A percentile compares a stretch with the other conserved stretches of the same genome.
Evolutionary conservation across 2,113 vertebrate genomes (phyloP).

Genomic region (Lasiurus cinereus): DNA sequence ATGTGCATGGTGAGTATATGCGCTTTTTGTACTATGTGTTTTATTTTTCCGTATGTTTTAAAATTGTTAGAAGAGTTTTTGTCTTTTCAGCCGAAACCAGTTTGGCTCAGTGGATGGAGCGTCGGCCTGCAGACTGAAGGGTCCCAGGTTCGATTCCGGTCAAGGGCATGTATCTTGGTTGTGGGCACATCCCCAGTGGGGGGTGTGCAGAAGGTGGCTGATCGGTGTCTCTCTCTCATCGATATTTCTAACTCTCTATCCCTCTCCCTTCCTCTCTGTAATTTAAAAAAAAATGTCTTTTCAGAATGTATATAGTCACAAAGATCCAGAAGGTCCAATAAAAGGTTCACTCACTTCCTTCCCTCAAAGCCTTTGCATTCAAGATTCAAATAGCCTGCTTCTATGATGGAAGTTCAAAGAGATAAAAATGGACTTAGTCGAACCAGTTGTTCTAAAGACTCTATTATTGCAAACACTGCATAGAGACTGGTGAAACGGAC

Average conservation of each 20-base stretch:
- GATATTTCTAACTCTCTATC: too few species aligned
- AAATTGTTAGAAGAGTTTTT: background rate
- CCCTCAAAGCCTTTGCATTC: background rate
- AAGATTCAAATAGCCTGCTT: background rate
- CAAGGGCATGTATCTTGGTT: too few species aligned
- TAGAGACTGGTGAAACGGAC: background rate
- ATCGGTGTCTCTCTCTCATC: too few species aligned
- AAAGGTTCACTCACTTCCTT: background rate
- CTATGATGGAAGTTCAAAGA: background rate
- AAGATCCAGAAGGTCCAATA: background rate
- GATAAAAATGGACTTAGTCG: background rate
- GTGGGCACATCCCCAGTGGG: too few species aligned
- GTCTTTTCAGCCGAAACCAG: too few species aligned
- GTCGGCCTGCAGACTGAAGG: too few species aligned
- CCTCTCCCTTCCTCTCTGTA: too few species aligned
- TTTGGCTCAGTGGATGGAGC: too few species aligned
- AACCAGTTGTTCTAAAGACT: background rate
- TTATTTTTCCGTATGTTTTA: background rate
- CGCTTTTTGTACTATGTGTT: background rate
- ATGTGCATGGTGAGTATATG: background rate
- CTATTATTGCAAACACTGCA: background rate
- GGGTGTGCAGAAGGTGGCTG: too few species aligned
- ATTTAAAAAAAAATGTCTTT: too few species aligned
- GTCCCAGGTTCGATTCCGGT: too few species aligned
- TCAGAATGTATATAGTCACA: background rate